Percentiles rank a stretch among this genome's conserved stretches.
phyloP scores from a whole-genome alignment of 2,888 invertebrate species.

The Yponomeuta malinellus region DNA sequence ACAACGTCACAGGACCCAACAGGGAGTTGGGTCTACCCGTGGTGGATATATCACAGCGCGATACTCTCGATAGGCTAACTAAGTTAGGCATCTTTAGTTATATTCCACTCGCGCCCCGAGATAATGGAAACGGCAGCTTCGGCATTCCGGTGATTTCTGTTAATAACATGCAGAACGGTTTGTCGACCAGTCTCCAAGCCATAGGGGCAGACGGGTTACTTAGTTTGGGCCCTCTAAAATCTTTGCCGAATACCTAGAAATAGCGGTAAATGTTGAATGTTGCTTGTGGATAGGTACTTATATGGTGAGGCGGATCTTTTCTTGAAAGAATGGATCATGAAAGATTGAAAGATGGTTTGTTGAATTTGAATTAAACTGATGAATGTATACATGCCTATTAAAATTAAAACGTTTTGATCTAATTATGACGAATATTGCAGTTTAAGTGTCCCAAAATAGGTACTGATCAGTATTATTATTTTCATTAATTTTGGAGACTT shows the following conservation, averaged over 20 bases:
- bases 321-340: neutral
- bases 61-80: constrained; percentile 78
- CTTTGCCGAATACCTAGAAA: constrained; percentile 61
- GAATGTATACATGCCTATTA: neutral
- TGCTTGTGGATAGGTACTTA: too few relatives aligned
- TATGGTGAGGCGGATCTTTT: too few relatives aligned
- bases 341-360: neutral
- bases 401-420: too few relatives aligned
- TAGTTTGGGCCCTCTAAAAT: constrained; percentile 82
- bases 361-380: neutral
- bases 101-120: constrained; percentile 81
- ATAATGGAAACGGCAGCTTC: constrained; percentile 78
- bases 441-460: too few relatives aligned
- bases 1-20: constrained; percentile 60
- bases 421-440: too few relatives aligned
- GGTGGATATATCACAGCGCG: constrained; percentile 82
- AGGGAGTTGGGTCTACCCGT: constrained; percentile 83
- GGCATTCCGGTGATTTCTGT: constrained; percentile 83
- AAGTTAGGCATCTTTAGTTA: constrained; percentile 83
- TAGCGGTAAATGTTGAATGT: neutral
- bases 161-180: constrained; percentile 77
- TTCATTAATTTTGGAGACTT: neutral
- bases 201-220: constrained; percentile 82
- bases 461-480: neutral
- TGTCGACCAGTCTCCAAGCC: constrained; percentile 74